Evolutionary conservation across 2,113 vertebrate species (phyloP), one percentile per base, ranked within the genome.

Genomic region (Nerophis ophidion): DNA sequence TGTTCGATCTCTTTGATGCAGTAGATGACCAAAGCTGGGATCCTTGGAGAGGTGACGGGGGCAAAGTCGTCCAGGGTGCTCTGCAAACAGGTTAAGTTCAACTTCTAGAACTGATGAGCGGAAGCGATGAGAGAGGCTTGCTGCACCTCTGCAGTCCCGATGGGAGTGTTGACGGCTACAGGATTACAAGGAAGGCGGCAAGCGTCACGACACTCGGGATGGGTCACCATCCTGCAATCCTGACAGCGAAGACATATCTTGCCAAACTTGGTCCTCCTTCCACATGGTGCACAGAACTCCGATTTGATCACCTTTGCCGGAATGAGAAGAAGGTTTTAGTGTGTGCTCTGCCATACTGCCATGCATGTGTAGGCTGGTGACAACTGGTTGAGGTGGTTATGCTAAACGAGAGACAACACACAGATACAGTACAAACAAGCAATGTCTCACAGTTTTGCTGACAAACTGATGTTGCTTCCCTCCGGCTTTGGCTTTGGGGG

Each of bases 1-100:
- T 90, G 92, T 67, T 98, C 94, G 9, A 97, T 96, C 85, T 98
- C 94, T 78, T 92, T 95, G 68, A 97, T 90, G 14, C 94, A 97
- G 76, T 92, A 92, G 77, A 95, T 89, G 42, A 97, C 63, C 81
- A 97, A 83, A 50, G 87, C 82, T 6, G 95, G 94, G 53, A 97
- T 94, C 92, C 90, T 93, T 6, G 94, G 95, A 59, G 91, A 82
- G 52, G 88, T 91, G 36, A 74, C 65, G 55, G 95, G 89, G 65
- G 91, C 92, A 80, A 92, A 95, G 77, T 97, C 95, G 72, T 90
- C 86, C 74, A 97, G 75, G 13, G 88, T 88, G 50, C 87, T 88
- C 95, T 97, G 61, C n/a, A 81, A 70, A 69, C 12, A 68, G 17
- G 1, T 12, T 16, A 5, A 3, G 13, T 38, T 53, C 7, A 33